Evolutionary conservation across 2,888 invertebrate genomes (phyloP), one percentile per base, ranked within the genome.

Genomic region (Pardosa pseudoannulata): DNA sequence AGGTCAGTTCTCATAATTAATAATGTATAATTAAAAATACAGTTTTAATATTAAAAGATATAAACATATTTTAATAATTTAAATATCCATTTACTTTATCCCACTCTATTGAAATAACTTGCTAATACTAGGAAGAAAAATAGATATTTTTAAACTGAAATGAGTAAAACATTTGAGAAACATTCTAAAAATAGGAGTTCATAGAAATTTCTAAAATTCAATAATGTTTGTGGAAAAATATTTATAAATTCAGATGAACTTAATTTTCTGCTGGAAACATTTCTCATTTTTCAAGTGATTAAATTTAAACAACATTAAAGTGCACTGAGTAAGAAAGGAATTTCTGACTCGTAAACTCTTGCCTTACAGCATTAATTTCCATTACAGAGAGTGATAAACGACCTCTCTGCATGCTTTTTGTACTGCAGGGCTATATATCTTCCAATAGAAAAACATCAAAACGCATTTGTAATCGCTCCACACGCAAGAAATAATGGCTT

Each of bases 401-500:
- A 23, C 23, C 23, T 5, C 19, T 3, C 7, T 1, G 56, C 56
- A 56, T 56, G 23, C 56, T 56, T 56, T 56, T 56, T 23, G 19
- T 19, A 11, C 56, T 23, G 5, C 23, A 56, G 1, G 23, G 23
- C 56, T 56, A 56, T 56, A 56, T 56, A 56, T 56, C 56, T 56
- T 56, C 19, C 23, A 23, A 23, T 56, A 56, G 23, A 56, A 56
- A 56, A 56, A 56, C 56, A 56, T 56, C 56, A 23, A 23, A 56
- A 56, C 56, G 3, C 56, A 56, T 56, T 56, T 56, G 56, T 56
- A 56, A 56, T 56, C 56, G 56, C 23, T 19, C 23, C 23, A 23
- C 56, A 56, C 56, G 56, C 56, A 56, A 56, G 5, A 23, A 56
- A 56, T 56, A 67, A 67, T 67, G 67, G 67, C 32, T 67, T 67